Base-by-base conservation (phyloP, 1,140 invertebrate species). In the Thrips palmi region DNA sequence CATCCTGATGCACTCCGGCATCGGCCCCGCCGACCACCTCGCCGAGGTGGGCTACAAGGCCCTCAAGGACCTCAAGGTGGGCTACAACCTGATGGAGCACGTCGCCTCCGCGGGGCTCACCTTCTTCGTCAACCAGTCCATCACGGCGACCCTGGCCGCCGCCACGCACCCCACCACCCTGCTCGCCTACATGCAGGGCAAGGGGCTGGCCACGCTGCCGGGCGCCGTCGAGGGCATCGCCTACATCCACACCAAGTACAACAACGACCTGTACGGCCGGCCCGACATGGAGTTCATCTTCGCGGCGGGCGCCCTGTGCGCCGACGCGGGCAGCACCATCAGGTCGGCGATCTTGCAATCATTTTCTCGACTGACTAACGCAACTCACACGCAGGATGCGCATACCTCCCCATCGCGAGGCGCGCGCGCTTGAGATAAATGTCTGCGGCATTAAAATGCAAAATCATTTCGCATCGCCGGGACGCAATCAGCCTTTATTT, bases 131-230 rank as follows among this genome's bases (percentile, higher is more conserved):
- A 32, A 48, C 14, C 29, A 34, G 14, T 20, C 35, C 18, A 36
- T 12, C 14, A 8, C 38, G 10, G 2, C 28, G 53, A 57, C 1
- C 66, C 65, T 27, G 65, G 71, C 30, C 43, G 77, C n/a, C 66
- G 65, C 38, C 75, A 69, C 37, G 70, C 68, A 59, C 52, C 68
- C 33, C 64, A 73, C 12, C 78, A 78, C n/a, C 47, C 49, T 78
- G 43, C 43, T 50, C 11, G 45, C 58, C 33, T 62, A 62, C 42
- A 42, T 50, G 23, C 40, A 44, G 10, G 46, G 47, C 0, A 24
- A 24, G 41, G 59, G 60, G 12, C 56, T 57, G 1, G 45, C 53
- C 27, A 54, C 58, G 0, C 43, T 54, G 12, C 49, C 60, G 11
- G 52, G 64, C 38, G 52, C 56, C 41, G 55, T 4, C 0, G 74